A percentile compares a stretch with the other conserved stretches of the same genome.
Evolutionary conservation across 30 jellyfish, hydroid and myxozoan species (phyloP).

Genomic region (Hydractinia symbiolongicarpus): DNA sequence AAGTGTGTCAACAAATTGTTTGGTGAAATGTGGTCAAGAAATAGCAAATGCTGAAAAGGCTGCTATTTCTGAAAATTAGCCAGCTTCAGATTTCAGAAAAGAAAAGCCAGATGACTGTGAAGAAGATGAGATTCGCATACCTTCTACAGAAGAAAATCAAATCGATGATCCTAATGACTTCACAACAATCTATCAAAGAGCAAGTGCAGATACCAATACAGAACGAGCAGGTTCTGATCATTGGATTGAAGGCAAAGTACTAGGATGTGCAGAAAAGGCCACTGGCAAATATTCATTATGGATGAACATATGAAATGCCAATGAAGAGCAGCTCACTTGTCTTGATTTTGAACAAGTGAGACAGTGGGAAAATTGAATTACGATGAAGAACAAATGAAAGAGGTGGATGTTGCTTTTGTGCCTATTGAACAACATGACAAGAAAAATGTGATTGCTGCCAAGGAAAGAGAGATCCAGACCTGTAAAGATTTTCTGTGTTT

Average conservation of each 20-base stretch:
- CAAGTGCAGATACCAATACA: no score
- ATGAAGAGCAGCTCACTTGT: background rate
- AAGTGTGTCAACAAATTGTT: background rate
- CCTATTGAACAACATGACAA: background rate
- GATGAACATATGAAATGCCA: background rate
- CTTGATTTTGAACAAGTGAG: slow-evolving; percentile 5
- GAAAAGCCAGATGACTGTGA: no score
- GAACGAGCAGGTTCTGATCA: no score
- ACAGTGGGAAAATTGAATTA: background rate
- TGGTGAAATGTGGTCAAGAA: background rate
- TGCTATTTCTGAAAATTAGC: no score
- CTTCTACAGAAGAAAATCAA: no score
- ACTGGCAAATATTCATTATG: background rate
- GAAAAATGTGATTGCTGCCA: background rate
- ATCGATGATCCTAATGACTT: no score
- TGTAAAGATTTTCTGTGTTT: background rate
- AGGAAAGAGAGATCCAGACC: background rate
- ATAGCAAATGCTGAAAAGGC: no score
- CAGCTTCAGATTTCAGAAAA: no score
- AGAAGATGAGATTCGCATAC: no score
- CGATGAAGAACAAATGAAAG: background rate
- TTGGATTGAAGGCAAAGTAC: no score
- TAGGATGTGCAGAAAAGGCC: no score
- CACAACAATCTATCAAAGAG: no score
- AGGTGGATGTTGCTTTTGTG: background rate